Percentiles rank a stretch among this genome's conserved stretches.
Conservation (phyloP, 2,797 vertebrate species). For the Pangasius sanitwongsei region DNA sequence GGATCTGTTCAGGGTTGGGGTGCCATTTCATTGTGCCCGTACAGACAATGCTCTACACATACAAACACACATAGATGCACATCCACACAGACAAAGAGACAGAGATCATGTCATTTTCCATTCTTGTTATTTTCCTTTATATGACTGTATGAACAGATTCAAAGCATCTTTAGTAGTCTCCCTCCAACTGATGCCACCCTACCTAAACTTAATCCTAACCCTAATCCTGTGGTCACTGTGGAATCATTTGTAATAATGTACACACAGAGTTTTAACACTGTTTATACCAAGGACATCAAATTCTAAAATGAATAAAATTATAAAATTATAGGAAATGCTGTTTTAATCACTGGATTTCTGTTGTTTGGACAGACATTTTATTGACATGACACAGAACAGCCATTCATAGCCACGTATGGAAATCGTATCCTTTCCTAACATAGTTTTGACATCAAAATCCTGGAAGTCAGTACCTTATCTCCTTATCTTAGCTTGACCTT, state of each 20-base stretch:
- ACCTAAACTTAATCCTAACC: not conserved
- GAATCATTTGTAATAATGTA: not conserved
- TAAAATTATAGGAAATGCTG: not conserved
- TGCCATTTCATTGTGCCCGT: slow-evolving; percentile 89
- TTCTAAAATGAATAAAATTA: not conserved
- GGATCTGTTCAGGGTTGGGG: slow-evolving; percentile 83
- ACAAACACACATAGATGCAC: slow-evolving; percentile 20
- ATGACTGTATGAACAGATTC: not conserved
- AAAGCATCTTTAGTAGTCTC: not conserved
- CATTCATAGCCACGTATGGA: slow-evolving; percentile 29
- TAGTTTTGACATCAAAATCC: slow-evolving; percentile 31
- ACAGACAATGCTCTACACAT: slow-evolving; percentile 84
- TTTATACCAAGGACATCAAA: not conserved
- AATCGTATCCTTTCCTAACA: slow-evolving; percentile 21
- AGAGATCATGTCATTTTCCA: not conserved
- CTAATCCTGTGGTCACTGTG: not conserved
- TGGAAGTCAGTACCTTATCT: slow-evolving; percentile 53
- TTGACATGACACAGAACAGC: slow-evolving; percentile 26
- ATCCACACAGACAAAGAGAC: not conserved
- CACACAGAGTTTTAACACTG: not conserved
- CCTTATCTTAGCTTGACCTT: slow-evolving; percentile 51
- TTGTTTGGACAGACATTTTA: not conserved
- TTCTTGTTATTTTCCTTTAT: not conserved
- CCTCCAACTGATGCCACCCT: not conserved
- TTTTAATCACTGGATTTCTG: not conserved